These are phyloP conservation scores for Podilymbus podiceps DNA, from an alignment of 2,113 vertebrate genomes.

Conservation along the genomic window DNA sequence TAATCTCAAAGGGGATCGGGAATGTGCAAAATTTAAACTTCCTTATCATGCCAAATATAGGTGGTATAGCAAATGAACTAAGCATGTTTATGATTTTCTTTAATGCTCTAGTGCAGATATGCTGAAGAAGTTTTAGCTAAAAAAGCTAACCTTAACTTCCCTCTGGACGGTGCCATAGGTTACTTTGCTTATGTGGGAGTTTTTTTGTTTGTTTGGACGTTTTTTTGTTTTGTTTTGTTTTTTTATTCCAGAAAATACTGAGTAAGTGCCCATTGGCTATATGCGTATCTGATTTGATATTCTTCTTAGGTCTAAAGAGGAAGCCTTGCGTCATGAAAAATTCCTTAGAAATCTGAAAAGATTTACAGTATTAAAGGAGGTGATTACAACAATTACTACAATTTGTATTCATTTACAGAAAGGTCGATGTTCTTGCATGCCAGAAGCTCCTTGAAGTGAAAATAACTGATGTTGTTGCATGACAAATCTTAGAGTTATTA, in stretches of 20 bases:
- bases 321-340: background rate
- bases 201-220: too few species aligned
- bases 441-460: background rate
- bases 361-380: background rate
- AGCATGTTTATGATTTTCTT: background rate
- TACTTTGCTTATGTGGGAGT: background rate
- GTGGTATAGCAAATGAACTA: background rate
- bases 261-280: rapidly evolving
- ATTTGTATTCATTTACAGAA: background rate
- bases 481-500: background rate
- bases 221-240: background rate
- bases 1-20: background rate
- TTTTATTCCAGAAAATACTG: background rate
- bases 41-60: background rate
- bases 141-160: background rate
- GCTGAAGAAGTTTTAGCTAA: background rate
- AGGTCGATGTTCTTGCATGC: background rate
- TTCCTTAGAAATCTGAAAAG: background rate
- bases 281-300: background rate
- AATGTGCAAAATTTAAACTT: background rate
- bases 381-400: too few species aligned
- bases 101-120: rapidly evolving
- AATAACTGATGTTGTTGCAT: background rate
- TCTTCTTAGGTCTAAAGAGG: background rate
- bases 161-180: background rate